A percentile compares a stretch with the other conserved stretches of the same genome.
Evolutionary conservation across 2,797 vertebrate species (phyloP).

Genomic region (Lithobates sylvaticus): DNA sequence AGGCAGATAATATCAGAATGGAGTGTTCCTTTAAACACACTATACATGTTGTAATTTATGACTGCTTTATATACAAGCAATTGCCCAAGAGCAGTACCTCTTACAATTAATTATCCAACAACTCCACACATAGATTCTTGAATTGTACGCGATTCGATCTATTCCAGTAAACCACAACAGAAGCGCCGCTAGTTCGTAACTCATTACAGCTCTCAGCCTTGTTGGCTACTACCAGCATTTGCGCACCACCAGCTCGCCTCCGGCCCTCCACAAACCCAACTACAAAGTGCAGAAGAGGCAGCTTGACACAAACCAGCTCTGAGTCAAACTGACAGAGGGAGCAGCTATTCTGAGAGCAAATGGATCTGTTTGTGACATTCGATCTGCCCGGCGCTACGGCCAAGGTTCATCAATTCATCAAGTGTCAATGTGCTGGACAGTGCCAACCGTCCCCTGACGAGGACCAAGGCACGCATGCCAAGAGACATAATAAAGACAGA

Average conservation of each 20-base stretch:
- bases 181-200: too few relatives aligned
- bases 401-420: constrained; percentile 48
- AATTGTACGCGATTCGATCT: too few relatives aligned
- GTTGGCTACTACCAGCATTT: constrained; percentile 18
- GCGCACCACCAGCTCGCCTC: background rate
- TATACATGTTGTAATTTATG: too few relatives aligned
- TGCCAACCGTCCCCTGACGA: constrained; percentile 2
- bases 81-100: too few relatives aligned
- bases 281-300: constrained; percentile 19
- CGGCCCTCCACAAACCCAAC: background rate
- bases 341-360: constrained; percentile 48
- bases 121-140: too few relatives aligned
- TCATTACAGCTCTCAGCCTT: background rate
- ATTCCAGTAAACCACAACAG: too few relatives aligned
- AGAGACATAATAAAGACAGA: constrained; percentile 19
- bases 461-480: constrained; percentile 7
- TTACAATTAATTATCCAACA: too few relatives aligned
- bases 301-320: constrained; percentile 21
- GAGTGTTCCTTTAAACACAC: too few relatives aligned
- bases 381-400: constrained; percentile 26
- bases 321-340: constrained; percentile 26
- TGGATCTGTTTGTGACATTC: constrained; percentile 49
- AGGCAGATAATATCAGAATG: too few relatives aligned
- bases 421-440: constrained; percentile 27
- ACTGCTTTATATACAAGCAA: too few relatives aligned